Evolutionary conservation across 2,113 vertebrate species (phyloP).

Genomic region (Sigmodon hispidus): DNA sequence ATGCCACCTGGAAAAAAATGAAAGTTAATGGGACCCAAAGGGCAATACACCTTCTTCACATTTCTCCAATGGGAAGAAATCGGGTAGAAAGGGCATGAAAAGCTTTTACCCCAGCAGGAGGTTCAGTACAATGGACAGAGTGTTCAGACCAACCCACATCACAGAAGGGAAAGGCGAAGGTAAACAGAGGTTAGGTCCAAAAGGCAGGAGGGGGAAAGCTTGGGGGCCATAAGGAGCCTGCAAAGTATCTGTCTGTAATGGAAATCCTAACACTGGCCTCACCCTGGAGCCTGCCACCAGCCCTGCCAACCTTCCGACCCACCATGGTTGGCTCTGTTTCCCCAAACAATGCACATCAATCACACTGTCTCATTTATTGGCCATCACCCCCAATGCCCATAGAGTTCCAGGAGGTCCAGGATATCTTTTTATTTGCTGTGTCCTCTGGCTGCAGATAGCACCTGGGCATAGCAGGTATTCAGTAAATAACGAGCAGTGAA

Average conservation of each 20-base stretch:
- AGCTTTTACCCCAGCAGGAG: background rate
- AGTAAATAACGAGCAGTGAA: background rate
- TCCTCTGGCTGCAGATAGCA: background rate
- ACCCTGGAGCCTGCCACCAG: fast-evolving
- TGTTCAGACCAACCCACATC: background rate
- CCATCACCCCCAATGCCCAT: fast-evolving
- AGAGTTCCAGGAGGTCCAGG: background rate
- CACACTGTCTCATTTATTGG: background rate
- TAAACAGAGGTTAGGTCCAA: background rate
- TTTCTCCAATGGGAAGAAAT: background rate
- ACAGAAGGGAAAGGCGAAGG: background rate
- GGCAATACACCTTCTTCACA: background rate
- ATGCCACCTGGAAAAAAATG: conserved; percentile 83
- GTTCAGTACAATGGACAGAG: background rate
- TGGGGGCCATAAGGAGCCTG: background rate
- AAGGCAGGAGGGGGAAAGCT: background rate
- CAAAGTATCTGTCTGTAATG: background rate
- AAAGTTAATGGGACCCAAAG: background rate
- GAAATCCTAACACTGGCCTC: background rate
- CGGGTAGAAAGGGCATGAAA: background rate
- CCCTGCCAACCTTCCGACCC: background rate
- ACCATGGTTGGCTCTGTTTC: fast-evolving
- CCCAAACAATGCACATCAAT: fast-evolving
- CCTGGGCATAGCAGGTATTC: background rate
- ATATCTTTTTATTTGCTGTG: fast-evolving